These are phyloP conservation scores for Taxidea taxus DNA, from an alignment of 2,113 vertebrate genomes.

Conservation along the genomic window DNA sequence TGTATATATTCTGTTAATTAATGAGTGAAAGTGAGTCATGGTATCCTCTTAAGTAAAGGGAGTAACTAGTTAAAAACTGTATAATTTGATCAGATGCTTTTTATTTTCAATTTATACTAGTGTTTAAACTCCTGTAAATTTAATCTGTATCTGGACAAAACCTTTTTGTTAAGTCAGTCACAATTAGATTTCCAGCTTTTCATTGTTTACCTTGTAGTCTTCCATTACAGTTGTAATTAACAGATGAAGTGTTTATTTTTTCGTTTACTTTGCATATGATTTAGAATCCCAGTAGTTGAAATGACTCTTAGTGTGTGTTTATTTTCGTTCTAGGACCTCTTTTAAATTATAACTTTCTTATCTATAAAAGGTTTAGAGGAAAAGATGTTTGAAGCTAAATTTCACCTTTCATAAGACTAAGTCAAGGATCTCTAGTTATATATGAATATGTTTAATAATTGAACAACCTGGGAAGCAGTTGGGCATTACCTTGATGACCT, in stretches of 20 bases:
- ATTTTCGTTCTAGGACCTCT: conserved; percentile 1
- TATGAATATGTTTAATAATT: not conserved
- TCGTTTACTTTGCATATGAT: not conserved
- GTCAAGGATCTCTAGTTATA: not conserved
- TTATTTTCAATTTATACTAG: not conserved
- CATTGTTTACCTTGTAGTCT: not conserved
- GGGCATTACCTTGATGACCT: not conserved
- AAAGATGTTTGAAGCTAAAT: not conserved
- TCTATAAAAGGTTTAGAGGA: not conserved
- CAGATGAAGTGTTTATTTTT: not conserved
- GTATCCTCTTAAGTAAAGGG: not conserved
- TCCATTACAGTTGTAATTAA: not conserved
- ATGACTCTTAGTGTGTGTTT: not conserved
- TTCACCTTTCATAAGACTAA: not conserved
- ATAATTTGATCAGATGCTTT: not conserved
- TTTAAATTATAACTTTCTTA: not conserved
- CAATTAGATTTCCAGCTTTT: not conserved
- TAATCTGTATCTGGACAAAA: not conserved
- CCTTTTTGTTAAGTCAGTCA: not conserved
- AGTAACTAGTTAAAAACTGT: not conserved
- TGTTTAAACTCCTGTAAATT: not conserved
- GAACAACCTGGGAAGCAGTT: not conserved
- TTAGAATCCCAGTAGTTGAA: conserved; percentile 45
- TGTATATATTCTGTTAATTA: not conserved
- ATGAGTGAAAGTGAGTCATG: not conserved